These are phyloP conservation scores for Prunella strophiata DNA, from an alignment of 2,797 vertebrate species.

Conservation along the genomic window DNA sequence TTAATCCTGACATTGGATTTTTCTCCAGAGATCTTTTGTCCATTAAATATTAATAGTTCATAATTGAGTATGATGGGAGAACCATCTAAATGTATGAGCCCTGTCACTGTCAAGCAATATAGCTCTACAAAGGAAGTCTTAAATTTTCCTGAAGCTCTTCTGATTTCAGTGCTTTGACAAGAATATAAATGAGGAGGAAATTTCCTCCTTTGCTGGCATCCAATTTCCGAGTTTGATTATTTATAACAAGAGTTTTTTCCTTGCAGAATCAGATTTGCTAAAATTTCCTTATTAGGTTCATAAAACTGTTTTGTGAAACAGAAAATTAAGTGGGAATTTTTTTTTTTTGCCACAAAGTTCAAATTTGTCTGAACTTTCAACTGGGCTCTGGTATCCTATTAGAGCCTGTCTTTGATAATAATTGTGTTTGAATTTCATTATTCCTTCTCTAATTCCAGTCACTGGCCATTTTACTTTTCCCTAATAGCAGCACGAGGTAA, in stretches of 20 bases:
- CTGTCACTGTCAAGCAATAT: background rate
- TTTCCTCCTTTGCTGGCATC: constrained; percentile 9
- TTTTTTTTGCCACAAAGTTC: background rate
- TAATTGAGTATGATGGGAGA: background rate
- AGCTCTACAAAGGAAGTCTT: constrained; percentile 21
- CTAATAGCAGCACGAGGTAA: background rate
- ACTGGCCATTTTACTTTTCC: background rate
- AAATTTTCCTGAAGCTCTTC: background rate
- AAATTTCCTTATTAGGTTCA: background rate
- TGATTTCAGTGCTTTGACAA: background rate
- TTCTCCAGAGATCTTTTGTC: background rate
- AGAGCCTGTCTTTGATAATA: background rate
- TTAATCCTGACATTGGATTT: background rate
- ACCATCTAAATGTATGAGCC: background rate
- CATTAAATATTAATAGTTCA: background rate
- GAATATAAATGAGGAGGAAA: constrained; percentile 33
- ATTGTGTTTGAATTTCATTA: background rate
- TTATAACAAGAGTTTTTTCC: background rate
- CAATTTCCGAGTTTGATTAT: constrained; percentile 22
- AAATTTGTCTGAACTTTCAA: background rate
- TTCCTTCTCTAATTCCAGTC: background rate
- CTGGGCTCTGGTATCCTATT: background rate
- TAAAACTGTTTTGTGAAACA: background rate
- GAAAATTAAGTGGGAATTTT: background rate
- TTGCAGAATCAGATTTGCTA: background rate